Percentiles rank a stretch among this genome's conserved stretches.
Evolutionary conservation across 2,888 invertebrate genomes (phyloP).

Genomic region (Coenonympha arcania): DNA sequence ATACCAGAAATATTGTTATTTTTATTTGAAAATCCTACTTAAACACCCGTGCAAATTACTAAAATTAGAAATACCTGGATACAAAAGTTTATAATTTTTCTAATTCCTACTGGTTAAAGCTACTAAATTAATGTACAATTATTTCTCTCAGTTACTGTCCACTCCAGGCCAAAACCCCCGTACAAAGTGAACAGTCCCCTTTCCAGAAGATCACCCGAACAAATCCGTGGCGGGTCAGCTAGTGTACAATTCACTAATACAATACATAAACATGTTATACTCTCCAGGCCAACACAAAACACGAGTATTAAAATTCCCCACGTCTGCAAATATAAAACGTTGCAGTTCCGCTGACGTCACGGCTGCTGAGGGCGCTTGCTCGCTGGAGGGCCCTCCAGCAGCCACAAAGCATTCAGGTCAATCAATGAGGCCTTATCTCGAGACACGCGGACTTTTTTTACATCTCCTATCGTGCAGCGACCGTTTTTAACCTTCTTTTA

Average conservation of each 20-base stretch:
- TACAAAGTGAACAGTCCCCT: no score
- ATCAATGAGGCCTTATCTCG: slow-evolving; percentile 34
- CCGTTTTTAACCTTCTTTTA: slow-evolving; percentile 11
- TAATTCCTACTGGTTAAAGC: no score
- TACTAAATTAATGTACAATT: no score
- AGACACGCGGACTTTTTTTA: slow-evolving; percentile 15
- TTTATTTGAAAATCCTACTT: no score
- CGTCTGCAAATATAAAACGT: slow-evolving; percentile 21
- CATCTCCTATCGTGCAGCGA: slow-evolving; percentile 14
- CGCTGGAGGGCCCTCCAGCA: slow-evolving; percentile 28
- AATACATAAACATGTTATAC: neutral
- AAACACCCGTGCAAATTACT: no score
- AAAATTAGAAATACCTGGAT: no score
- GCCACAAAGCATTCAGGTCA: slow-evolving; percentile 44
- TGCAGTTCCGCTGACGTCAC: slow-evolving; percentile 28
- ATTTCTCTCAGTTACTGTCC: no score
- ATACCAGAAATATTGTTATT: no score
- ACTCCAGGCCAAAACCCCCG: no score
- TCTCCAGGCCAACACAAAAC: neutral
- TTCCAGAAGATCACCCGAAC: no score
- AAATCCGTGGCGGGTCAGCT: no score
- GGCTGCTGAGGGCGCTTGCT: slow-evolving; percentile 29
- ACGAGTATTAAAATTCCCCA: slow-evolving; percentile 1
- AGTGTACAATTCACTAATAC: neutral
- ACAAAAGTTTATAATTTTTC: no score